Conservation (phyloP, 2,888 invertebrate genomes). For the Hypselothyrea guttata region DNA sequence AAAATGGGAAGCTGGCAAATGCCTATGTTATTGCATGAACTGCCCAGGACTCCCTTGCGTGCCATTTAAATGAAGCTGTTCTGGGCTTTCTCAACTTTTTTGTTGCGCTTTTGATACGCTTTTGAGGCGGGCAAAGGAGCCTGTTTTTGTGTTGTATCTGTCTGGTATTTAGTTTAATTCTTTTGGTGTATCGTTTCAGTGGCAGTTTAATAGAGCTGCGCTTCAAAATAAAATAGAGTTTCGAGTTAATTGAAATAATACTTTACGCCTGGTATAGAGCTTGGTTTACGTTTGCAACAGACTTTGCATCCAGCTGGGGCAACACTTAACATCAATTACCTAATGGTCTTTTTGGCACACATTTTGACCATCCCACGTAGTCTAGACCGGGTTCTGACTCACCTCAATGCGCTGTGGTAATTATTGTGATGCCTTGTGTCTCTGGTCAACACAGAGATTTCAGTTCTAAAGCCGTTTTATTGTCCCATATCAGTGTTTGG, state of each 20-base stretch:
- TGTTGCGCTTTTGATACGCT: conserved; percentile 17
- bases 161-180: conserved; percentile 64
- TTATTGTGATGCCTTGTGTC: conserved; percentile 13
- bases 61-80: conserved; percentile 77
- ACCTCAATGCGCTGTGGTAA: not conserved
- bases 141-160: conserved; percentile 33
- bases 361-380: conserved; percentile 23
- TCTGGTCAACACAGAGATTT: no score
- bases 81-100: conserved; percentile 16
- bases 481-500: no score
- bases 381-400: conserved; percentile 18
- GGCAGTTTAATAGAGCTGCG: conserved; percentile 36
- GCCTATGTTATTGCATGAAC: not conserved
- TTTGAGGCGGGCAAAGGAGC: conserved; percentile 13
- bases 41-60: conserved; percentile 60
- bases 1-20: conserved; percentile 17
- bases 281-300: not conserved
- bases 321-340: not conserved
- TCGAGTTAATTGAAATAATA: conserved; percentile 28
- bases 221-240: no score
- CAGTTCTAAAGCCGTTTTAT: no score
- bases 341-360: conserved; percentile 17
- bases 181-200: conserved; percentile 50
- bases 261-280: no score
- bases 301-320: not conserved